Evolutionary conservation across 2,797 vertebrate genomes (phyloP).

Genomic region (Botia almorhae): DNA sequence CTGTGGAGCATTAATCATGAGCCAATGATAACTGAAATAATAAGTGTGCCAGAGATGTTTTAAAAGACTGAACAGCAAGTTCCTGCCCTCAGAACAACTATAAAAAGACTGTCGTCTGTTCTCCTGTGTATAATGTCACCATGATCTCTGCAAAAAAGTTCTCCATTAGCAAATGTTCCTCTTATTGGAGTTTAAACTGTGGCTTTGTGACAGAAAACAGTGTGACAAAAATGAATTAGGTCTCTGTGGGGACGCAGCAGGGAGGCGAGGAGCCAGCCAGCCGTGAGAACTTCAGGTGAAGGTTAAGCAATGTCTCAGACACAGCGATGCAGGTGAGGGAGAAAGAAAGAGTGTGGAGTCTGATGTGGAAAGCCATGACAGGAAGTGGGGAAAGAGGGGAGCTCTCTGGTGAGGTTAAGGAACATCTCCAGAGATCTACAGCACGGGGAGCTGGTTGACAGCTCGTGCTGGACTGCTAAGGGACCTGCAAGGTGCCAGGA

Average conservation of each 20-base stretch:
- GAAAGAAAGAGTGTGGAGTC: slow-evolving; percentile 5
- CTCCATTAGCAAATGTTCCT: slow-evolving; percentile 19
- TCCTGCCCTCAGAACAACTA: not conserved
- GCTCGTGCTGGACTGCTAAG: slow-evolving; percentile 31
- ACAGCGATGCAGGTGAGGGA: slow-evolving; percentile 33
- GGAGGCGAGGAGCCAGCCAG: slow-evolving; percentile 34
- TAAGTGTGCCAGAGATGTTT: slow-evolving; percentile 10
- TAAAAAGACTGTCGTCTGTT: slow-evolving; percentile 1
- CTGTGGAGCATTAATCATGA: slow-evolving; percentile 2
- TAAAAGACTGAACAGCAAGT: not conserved
- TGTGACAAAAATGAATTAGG: slow-evolving; percentile 35
- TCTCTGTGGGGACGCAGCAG: slow-evolving; percentile 31
- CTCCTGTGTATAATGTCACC: not conserved
- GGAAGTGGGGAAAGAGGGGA: slow-evolving; percentile 12
- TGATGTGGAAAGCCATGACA: slow-evolving; percentile 45
- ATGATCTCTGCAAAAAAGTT: not conserved
- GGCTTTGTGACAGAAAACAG: slow-evolving; percentile 33
- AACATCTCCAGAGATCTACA: slow-evolving; percentile 44
- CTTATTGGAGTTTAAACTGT: slow-evolving; percentile 39
- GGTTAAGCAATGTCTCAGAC: slow-evolving; percentile 45
- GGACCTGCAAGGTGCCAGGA: slow-evolving; percentile 26
- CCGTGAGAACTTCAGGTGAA: slow-evolving; percentile 48
- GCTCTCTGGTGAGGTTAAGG: slow-evolving; percentile 8
- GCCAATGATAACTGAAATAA: slow-evolving; percentile 22
- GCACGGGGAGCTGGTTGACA: slow-evolving; percentile 36